Conservation (phyloP, 1,140 invertebrate genomes). For the Brachionus paranguensis region DNA sequence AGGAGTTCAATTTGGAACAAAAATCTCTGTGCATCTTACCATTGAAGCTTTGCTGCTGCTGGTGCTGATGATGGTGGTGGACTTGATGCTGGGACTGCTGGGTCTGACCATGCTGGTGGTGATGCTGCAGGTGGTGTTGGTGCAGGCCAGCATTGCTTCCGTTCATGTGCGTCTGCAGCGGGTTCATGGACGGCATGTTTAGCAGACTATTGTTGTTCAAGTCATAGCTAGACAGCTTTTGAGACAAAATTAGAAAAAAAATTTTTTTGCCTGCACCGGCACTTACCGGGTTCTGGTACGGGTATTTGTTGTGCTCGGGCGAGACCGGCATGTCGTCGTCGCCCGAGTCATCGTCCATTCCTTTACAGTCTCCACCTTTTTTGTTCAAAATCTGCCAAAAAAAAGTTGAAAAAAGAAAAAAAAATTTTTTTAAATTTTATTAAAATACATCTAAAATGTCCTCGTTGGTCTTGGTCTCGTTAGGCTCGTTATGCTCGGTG, state of each 20-base stretch:
- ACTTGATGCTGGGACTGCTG: not conserved
- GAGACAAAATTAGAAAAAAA: not conserved
- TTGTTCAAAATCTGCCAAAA: slow-evolving; percentile 9
- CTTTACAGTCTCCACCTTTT: slow-evolving; percentile 34
- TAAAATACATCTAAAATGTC: slow-evolving; percentile 40
- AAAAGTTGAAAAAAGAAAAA: not conserved
- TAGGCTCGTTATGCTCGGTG: slow-evolving; percentile 35
- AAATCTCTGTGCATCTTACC: no score
- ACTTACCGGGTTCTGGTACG: not conserved
- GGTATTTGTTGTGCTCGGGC: not conserved
- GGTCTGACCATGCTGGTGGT: not conserved
- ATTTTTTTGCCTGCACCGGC: not conserved
- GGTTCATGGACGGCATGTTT: not conserved
- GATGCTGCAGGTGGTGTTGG: not conserved
- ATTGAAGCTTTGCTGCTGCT: not conserved
- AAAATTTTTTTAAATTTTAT: not conserved
- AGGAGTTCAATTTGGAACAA: not conserved
- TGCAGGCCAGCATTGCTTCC: not conserved
- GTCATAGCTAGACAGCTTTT: not conserved
- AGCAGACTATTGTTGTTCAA: not conserved
- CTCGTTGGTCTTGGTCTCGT: slow-evolving; percentile 38
- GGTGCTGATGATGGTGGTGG: not conserved
- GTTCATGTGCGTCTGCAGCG: not conserved
- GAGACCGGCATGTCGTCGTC: slow-evolving; percentile 1
- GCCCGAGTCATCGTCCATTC: slow-evolving; percentile 9